Base-by-base conservation (phyloP, 2,797 vertebrate species). In the Xyrichtys novacula region DNA sequence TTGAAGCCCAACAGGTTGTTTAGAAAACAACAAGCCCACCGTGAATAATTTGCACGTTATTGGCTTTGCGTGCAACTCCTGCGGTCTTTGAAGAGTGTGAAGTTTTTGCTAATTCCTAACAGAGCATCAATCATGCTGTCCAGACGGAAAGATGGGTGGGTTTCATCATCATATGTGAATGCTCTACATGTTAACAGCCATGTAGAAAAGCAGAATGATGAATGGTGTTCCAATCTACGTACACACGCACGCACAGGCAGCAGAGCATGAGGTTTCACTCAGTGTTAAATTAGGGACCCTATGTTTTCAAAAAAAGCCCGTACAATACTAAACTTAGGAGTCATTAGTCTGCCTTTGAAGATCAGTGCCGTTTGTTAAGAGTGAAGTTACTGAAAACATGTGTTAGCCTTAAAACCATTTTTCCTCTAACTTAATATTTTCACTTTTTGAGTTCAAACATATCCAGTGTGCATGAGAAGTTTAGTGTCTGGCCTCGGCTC, bases 111-210 rank as follows among this genome's bases (percentile, higher is more conserved):
- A 65, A 80, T 83, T 73, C 49, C 48, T 58, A 78, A 81, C 79
- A 81, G 79, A 70, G 15, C 77, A 81, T 90, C 71, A 74, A 69
- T 90, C 80, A 84, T 81, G 29, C 59, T 67, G 76, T 75, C 40
- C 46, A 29, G 43, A 63, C 28, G 5, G 36, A 15, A 17, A 75
- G 62, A 67, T 49, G 40, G 62, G 61, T 75, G 66, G 57, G 20
- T 62, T 28, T 74, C 32, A 44, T 81, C 80, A 78, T 74, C 43
- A 34, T 64, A 63, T 58, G 57, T 69, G 83, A 79, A 60, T 69
- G 57, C 67, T 74, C 59, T 68, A 56, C 54, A 61, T 62, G 76
- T 56, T 86, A 66, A 72, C 16, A 6, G 63, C 61, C n/a, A 78
- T 81, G 80, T 65, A 68, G 66, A 43, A 77, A 47, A 61, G 56